Evolutionary conservation across 2,113 vertebrate species (phyloP).

Genomic region (Archocentrus centrarchus): DNA sequence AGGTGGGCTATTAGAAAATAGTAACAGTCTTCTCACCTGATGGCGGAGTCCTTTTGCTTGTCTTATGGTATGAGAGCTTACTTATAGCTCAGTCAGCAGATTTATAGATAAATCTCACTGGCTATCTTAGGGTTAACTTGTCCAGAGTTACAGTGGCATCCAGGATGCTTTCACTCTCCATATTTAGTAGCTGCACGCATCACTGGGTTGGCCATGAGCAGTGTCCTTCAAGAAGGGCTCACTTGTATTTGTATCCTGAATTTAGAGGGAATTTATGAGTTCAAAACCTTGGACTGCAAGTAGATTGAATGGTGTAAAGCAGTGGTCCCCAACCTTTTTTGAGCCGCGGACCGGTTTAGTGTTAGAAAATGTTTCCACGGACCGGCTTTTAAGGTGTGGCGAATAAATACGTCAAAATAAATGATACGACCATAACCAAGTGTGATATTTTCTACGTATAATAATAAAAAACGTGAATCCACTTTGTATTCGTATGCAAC

Average conservation of each 20-base stretch:
- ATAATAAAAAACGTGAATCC: no score
- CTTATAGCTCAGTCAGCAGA: neutral
- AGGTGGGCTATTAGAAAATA: constrained; percentile 9
- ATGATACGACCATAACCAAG: no score
- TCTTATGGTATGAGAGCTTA: neutral
- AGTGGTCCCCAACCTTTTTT: no score
- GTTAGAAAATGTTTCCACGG: no score
- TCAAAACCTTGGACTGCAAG: neutral
- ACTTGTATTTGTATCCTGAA: constrained; percentile 8
- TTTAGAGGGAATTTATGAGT: constrained; percentile 19
- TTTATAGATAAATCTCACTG: neutral
- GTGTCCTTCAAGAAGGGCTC: constrained; percentile 16
- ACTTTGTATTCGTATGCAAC: no score
- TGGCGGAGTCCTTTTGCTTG: neutral
- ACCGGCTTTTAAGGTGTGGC: no score
- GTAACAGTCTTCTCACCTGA: neutral
- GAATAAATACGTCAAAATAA: no score
- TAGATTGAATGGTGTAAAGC: constrained; percentile 9
- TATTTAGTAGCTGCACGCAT: constrained; percentile 10
- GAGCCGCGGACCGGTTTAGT: no score
- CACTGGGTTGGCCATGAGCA: constrained; percentile 16
- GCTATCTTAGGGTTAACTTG: neutral
- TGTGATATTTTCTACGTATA: no score
- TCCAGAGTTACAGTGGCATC: neutral
- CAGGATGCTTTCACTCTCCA: neutral